Evolutionary conservation across 2,113 vertebrate species (phyloP).

Genomic region (Illadopsis cleaveri): DNA sequence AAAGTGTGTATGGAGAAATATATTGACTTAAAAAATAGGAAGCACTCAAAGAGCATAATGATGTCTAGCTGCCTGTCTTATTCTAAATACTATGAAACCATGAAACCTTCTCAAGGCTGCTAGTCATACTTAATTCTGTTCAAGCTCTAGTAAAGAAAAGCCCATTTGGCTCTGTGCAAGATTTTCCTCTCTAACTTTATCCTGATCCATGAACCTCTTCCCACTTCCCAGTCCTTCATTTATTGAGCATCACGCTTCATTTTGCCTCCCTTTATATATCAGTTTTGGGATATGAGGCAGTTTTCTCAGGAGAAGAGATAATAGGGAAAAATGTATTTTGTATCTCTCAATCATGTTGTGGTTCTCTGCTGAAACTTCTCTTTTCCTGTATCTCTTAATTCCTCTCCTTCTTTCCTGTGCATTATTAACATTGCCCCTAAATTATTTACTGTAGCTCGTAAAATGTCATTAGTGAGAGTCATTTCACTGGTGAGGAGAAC

Average conservation of each 20-base stretch:
- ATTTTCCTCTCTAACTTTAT: neutral
- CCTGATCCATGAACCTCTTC: neutral
- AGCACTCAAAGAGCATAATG: neutral
- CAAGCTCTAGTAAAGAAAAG: neutral
- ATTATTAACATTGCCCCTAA: conserved; percentile 20
- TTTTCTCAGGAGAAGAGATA: neutral
- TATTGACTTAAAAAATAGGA: conserved; percentile 13
- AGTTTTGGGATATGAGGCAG: neutral
- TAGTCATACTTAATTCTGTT: neutral
- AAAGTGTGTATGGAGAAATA: neutral
- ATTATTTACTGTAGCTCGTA: conserved; percentile 49
- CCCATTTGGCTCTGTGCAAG: neutral
- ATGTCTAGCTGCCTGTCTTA: neutral
- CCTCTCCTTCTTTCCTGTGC: conserved; percentile 28
- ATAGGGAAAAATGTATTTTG: neutral
- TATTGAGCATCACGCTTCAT: neutral
- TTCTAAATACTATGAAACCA: neutral
- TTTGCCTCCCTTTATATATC: neutral
- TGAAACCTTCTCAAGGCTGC: neutral
- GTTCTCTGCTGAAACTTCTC: conserved; percentile 29
- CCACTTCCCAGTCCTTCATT: neutral
- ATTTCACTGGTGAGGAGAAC: neutral
- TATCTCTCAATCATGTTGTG: neutral
- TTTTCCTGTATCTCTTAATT: conserved; percentile 30
- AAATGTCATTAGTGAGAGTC: conserved; percentile 21